phyloP scores from a whole-genome alignment of 2,113 vertebrate species.

The Gymnogyps californianus region DNA sequence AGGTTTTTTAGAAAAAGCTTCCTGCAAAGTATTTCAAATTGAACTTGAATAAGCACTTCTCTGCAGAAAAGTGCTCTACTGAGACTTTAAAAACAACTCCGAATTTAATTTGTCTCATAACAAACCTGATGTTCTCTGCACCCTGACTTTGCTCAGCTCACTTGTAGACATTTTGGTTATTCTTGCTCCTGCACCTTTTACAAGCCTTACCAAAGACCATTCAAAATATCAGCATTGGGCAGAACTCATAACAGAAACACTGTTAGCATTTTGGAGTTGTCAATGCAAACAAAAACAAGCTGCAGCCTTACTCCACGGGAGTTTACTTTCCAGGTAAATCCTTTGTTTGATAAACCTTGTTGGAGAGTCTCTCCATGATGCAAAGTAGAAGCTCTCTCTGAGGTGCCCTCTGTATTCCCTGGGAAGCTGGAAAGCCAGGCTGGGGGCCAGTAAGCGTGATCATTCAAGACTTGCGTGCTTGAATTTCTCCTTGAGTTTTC shows the following conservation, averaged over 20 bases:
- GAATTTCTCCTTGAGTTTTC: neutral
- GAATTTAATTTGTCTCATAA: constrained; percentile 3
- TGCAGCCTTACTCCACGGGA: neutral
- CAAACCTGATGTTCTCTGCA: neutral
- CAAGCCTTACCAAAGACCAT: neutral
- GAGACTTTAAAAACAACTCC: neutral
- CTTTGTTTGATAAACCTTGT: neutral
- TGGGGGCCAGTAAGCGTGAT: neutral
- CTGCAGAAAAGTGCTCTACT: neutral
- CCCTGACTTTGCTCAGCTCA: neutral
- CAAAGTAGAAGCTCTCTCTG: neutral
- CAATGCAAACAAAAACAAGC: neutral
- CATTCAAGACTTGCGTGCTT: neutral
- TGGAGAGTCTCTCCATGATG: neutral
- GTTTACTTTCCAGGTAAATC: neutral
- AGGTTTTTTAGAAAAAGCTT: neutral
- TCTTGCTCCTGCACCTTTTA: neutral
- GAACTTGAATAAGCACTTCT: constrained; percentile 13
- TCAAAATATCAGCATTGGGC: neutral
- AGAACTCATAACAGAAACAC: neutral
- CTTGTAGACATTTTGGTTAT: neutral
- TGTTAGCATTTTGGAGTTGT: neutral
- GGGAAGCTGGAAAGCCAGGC: neutral
- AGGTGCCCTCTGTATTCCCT: neutral
- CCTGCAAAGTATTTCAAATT: neutral